These are phyloP conservation scores for Labrus mixtus DNA, from an alignment of 2,113 vertebrate species.

Conservation along the genomic window DNA sequence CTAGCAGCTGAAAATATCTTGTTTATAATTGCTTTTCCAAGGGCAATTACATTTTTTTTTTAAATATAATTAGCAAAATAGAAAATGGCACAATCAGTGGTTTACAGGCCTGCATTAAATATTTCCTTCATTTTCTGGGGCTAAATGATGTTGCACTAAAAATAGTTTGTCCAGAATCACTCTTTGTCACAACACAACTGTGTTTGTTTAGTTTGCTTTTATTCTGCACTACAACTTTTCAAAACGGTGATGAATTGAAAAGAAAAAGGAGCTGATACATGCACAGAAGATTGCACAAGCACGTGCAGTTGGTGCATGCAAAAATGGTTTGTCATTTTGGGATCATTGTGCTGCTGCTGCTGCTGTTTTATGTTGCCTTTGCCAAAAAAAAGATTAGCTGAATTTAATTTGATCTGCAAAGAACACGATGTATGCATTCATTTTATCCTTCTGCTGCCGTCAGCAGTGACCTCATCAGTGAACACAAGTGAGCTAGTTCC, in stretches of 20 bases:
- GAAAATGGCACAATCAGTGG: background rate
- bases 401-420: background rate
- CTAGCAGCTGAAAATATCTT: background rate
- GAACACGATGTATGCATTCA: background rate
- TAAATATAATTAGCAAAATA: background rate
- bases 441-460: background rate
- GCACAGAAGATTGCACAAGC: too few relatives aligned
- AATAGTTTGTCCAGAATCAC: too few relatives aligned
- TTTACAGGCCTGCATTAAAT: background rate
- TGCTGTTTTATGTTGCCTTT: background rate
- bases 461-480: slow-evolving; percentile 1
- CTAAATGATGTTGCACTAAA: background rate
- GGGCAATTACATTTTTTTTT: background rate
- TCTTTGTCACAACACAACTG: too few relatives aligned
- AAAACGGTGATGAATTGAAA: background rate
- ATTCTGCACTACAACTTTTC: background rate
- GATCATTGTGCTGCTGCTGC: background rate
- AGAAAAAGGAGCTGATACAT: background rate
- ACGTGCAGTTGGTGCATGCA: background rate
- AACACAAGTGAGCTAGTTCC: background rate
- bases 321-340: background rate
- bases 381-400: slow-evolving; percentile 3
- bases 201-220: background rate
- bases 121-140: background rate
- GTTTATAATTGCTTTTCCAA: background rate